Conservation (phyloP, 1,140 invertebrate species). For the Lerema accius region DNA sequence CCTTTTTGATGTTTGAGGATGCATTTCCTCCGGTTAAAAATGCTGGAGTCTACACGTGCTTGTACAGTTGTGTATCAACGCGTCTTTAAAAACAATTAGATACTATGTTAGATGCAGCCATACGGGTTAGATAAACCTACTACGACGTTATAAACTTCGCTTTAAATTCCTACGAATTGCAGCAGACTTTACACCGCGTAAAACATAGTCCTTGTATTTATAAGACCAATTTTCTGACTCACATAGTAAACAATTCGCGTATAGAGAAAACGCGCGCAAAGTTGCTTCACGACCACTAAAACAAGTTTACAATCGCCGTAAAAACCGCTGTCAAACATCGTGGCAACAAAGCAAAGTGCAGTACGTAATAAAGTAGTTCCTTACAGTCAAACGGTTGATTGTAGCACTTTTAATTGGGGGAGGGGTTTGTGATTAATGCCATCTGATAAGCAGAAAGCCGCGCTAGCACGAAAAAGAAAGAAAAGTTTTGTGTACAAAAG, state of each 20-base stretch:
- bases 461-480: slow-evolving; percentile 62
- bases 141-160: neutral
- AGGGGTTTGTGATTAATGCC: slow-evolving; percentile 81
- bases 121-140: no score
- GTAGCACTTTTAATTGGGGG: slow-evolving; percentile 78
- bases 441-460: slow-evolving; percentile 71
- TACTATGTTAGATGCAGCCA: no score
- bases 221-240: slow-evolving; percentile 2
- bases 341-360: slow-evolving; percentile 62
- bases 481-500: slow-evolving; percentile 55
- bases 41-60: no score
- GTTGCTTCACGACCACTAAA: slow-evolving; percentile 29
- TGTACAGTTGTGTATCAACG: no score
- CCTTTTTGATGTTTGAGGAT: no score
- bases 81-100: no score
- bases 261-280: slow-evolving; percentile 20
- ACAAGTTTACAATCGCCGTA: slow-evolving; percentile 55
- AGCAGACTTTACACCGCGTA: neutral
- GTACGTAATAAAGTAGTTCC: slow-evolving; percentile 62
- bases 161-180: neutral
- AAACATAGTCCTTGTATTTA: neutral
- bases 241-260: slow-evolving; percentile 12
- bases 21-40: no score
- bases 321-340: slow-evolving; percentile 64
- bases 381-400: slow-evolving; percentile 55